Conservation (phyloP, 1,140 invertebrate genomes). For the Drosophila ercepeae region DNA sequence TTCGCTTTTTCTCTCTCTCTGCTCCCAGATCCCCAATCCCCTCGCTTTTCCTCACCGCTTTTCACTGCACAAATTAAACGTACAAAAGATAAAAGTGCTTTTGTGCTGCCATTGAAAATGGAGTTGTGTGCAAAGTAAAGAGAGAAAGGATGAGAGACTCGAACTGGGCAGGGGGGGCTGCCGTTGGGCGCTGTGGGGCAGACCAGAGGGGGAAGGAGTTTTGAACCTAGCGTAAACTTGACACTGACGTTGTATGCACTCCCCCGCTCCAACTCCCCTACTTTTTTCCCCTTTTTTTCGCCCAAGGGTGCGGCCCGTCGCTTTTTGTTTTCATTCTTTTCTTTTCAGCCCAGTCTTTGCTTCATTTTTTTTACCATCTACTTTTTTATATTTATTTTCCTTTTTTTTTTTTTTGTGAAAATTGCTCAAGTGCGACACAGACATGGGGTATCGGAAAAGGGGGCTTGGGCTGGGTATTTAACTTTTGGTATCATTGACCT, state of each 20-base stretch:
- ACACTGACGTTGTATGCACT: slow-evolving; percentile 65
- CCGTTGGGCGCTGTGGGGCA: not conserved
- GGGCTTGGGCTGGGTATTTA: slow-evolving; percentile 59
- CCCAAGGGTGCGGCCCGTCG: slow-evolving; percentile 43
- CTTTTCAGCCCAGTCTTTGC: slow-evolving; percentile 24
- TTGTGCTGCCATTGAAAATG: slow-evolving; percentile 82
- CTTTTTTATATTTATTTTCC: slow-evolving; percentile 16
- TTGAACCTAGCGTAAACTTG: slow-evolving; percentile 73
- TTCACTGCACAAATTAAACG: slow-evolving; percentile 66
- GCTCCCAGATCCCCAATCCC: not conserved
- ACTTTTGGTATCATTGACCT: slow-evolving; percentile 82
- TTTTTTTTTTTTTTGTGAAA: slow-evolving; percentile 63
- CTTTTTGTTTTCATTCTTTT: slow-evolving; percentile 45
- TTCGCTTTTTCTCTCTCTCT: slow-evolving; percentile 22
- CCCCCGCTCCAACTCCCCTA: not conserved
- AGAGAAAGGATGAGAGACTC: not conserved
- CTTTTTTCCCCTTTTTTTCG: slow-evolving; percentile 6
- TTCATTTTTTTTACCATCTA: slow-evolving; percentile 18
- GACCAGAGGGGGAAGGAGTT: not conserved
- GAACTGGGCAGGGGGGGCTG: too few relatives aligned
- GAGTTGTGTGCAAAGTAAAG: slow-evolving; percentile 53
- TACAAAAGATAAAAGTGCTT: slow-evolving; percentile 76
- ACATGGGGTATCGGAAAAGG: slow-evolving; percentile 21
- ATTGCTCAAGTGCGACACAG: slow-evolving; percentile 77
- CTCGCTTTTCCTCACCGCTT: slow-evolving; percentile 25